Evolutionary conservation across 2,113 vertebrate species (phyloP), one percentile per base, ranked within the genome.

Genomic region (Colistium nudipinnis): DNA sequence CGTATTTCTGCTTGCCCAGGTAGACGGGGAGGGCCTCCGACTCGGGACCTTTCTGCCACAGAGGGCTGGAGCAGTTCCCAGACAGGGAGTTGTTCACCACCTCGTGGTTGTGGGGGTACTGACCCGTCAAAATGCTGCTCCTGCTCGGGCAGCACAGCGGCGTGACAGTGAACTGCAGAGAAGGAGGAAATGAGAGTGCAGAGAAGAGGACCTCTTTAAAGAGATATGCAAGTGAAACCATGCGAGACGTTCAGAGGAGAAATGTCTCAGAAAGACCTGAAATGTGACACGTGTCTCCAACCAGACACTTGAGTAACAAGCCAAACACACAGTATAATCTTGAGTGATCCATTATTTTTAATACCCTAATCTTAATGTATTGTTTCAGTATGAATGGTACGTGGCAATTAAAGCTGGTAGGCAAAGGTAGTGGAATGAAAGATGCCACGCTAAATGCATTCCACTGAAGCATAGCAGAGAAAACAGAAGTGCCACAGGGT

Each of bases 131-230:
- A 17, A 94, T 83, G 73, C 93, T 93, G 84, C 93, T 92, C 16
- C 93, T 82, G 56, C 94, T 94, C 25, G 94, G 93, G 79, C 94
- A 94, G 85, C 94, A 94, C 67, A 94, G 86, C 0, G 94, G 93
- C 1, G 92, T 87, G n/a, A 82, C 91, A 0, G 89, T 90, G 25
- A 90, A 94, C 94, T 94, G 13, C 1, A 55, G 11, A 22, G 44
- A 16, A 22, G 31, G 16, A 56, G 68, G 69, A 64, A 65, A 20
- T 0, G 36, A 52, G 62, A 62, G 35, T 5, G 3, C 13, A 2
- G 20, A 33, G 1, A 24, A 35, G 67, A 33, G 38, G 53, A 60
- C n/a, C n/a, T n/a, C n/a, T n/a, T n/a, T n/a, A n/a, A 24, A 20
- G 3, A 4, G 19, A 14, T 13, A 20, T 9, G 24, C n/a, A 6